Evolutionary conservation across 2,113 vertebrate species (phyloP).

Genomic region (Sciurus niger): DNA sequence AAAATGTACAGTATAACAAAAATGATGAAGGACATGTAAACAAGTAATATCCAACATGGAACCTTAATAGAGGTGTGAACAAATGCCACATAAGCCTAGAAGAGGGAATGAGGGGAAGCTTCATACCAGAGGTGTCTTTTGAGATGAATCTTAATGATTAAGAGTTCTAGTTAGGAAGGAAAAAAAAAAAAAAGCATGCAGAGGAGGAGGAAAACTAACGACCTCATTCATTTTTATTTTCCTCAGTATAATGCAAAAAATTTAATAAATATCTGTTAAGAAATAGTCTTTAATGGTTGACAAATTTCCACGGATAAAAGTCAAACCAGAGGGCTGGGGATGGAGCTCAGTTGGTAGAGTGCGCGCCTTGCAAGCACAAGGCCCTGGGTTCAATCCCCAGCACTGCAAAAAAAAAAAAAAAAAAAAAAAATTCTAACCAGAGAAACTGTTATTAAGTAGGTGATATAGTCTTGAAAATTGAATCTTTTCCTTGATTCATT

Average conservation of each 20-base stretch:
- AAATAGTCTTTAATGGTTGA: neutral
- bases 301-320: neutral
- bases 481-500: constrained; percentile 57
- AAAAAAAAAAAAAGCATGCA: neutral
- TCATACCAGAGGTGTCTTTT: neutral
- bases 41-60: neutral
- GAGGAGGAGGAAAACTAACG: constrained; percentile 9
- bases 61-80: neutral
- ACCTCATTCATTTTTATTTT: constrained; percentile 27
- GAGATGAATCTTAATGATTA: constrained; percentile 1
- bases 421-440: neutral
- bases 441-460: constrained; percentile 1
- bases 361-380: too few species aligned
- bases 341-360: too few species aligned
- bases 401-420: too few species aligned
- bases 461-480: neutral
- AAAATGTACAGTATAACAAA: neutral
- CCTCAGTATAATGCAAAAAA: neutral
- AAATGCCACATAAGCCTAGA: neutral
- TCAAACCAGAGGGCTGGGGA: neutral
- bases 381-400: too few species aligned
- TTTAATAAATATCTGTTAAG: constrained; percentile 32
- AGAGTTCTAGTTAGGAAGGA: constrained; percentile 44
- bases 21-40: neutral
- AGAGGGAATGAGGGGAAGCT: neutral